phyloP scores from a whole-genome alignment of 2,888 invertebrate species.

The Antheraea assamensis region DNA sequence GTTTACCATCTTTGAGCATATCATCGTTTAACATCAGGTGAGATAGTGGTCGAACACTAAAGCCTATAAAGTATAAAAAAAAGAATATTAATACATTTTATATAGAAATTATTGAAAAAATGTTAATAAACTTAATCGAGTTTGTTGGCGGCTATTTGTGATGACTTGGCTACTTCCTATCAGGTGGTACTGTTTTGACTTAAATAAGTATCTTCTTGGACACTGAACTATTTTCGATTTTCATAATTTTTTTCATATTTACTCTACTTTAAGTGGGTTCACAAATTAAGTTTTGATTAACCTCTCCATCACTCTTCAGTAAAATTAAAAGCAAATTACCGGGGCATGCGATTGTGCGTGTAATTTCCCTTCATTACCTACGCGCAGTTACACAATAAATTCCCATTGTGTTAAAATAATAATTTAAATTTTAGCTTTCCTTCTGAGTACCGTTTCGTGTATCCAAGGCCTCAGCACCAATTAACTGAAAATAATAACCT shows the following conservation, averaged over 20 bases:
- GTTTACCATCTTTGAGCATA: too few relatives aligned
- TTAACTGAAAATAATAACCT: constrained; percentile 8
- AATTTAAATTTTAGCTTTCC: constrained; percentile 31
- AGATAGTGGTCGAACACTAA: too few relatives aligned
- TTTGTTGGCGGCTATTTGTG: too few relatives aligned
- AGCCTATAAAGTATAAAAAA: too few relatives aligned
- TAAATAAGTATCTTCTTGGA: too few relatives aligned
- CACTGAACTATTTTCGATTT: too few relatives aligned
- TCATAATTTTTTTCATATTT: background rate
- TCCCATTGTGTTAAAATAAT: constrained; percentile 21
- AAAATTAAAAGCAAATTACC: constrained; percentile 19
- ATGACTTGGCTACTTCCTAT: too few relatives aligned
- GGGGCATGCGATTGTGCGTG: constrained; percentile 44
- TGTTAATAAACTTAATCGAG: too few relatives aligned
- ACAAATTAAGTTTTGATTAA: background rate
- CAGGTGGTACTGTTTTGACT: too few relatives aligned
- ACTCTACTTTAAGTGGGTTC: background rate
- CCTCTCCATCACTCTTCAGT: background rate
- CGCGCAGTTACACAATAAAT: constrained; percentile 21
- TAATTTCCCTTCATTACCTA: constrained; percentile 29
- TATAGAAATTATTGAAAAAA: too few relatives aligned
- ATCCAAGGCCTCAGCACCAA: constrained; percentile 13
- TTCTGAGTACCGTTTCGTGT: constrained; percentile 22
- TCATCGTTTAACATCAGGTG: too few relatives aligned
- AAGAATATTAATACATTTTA: too few relatives aligned